Evolutionary conservation across 2,888 invertebrate species (phyloP).

Genomic region (Sussaba pulchella): DNA sequence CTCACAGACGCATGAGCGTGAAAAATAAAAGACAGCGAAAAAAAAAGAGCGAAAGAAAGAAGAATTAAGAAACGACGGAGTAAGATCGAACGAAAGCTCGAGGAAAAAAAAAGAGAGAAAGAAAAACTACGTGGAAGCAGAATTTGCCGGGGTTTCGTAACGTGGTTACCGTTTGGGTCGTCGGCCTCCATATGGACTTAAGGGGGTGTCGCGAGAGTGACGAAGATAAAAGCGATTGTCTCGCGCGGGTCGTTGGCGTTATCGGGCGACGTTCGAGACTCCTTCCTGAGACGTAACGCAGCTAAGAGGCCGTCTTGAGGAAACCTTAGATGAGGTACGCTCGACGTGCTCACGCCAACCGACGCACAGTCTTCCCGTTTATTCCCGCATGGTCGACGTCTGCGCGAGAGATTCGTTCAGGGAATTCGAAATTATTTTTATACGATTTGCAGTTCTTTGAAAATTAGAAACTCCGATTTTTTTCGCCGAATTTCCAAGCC

Average conservation of each 20-base stretch:
- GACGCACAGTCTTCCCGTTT: slow-evolving; percentile 70
- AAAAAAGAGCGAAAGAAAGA: neutral
- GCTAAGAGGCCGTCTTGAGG: slow-evolving; percentile 30
- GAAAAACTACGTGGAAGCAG: slow-evolving; percentile 11
- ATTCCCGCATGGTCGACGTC: slow-evolving; percentile 70
- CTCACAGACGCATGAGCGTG: neutral
- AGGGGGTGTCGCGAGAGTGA: slow-evolving; percentile 22
- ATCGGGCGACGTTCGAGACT: slow-evolving; percentile 59
- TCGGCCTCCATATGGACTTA: slow-evolving; percentile 69
- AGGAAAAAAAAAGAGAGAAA: slow-evolving; percentile 9
- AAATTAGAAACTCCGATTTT: too few relatives aligned
- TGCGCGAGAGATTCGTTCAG: slow-evolving; percentile 77
- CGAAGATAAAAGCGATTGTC: slow-evolving; percentile 31
- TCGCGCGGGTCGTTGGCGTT: slow-evolving; percentile 4
- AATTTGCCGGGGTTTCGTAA: slow-evolving; percentile 60
- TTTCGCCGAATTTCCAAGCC: too few relatives aligned
- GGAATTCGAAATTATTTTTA: slow-evolving; percentile 49
- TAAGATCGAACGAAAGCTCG: slow-evolving; percentile 22
- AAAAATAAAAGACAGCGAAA: neutral
- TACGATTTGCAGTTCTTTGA: too few relatives aligned
- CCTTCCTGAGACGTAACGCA: slow-evolving; percentile 11
- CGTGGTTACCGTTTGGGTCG: slow-evolving; percentile 67
- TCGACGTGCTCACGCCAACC: slow-evolving; percentile 63
- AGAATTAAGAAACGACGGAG: slow-evolving; percentile 13
- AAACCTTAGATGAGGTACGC: slow-evolving; percentile 61